These are phyloP conservation scores for Anaspis maculata DNA, from an alignment of 2,888 invertebrate genomes.

Conservation along the genomic window DNA sequence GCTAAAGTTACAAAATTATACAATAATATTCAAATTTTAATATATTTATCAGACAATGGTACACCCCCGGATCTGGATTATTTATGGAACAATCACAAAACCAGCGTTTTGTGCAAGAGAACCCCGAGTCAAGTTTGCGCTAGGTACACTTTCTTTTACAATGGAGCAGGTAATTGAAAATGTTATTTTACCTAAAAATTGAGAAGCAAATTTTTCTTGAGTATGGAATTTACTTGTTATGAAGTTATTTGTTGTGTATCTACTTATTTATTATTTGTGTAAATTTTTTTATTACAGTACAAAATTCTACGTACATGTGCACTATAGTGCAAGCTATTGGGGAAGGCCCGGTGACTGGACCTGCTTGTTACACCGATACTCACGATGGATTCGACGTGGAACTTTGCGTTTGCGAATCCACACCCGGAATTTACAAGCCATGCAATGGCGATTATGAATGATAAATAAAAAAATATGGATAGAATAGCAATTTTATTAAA, in stretches of 20 bases:
- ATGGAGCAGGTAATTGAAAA: conserved; percentile 47
- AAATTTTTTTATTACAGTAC: conserved; percentile 44
- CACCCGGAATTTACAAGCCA: conserved; percentile 35
- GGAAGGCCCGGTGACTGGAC: conserved; percentile 43
- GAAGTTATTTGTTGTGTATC: too few species aligned
- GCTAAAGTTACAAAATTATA: too few species aligned
- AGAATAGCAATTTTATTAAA: too few species aligned
- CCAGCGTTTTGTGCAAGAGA: conserved; percentile 49
- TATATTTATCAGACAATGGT: conserved; percentile 54
- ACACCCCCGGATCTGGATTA: conserved; percentile 54
- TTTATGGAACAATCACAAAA: conserved; percentile 50
- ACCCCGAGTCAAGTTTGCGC: conserved; percentile 56
- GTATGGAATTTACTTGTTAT: too few species aligned
- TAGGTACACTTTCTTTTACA: conserved; percentile 54
- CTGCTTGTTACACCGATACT: conserved; percentile 53
- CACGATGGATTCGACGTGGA: conserved; percentile 43
- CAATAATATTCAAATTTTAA: too few species aligned
- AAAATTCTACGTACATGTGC: conserved; percentile 64
- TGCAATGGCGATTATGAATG: too few species aligned
- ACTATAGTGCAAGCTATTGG: conserved; percentile 49
- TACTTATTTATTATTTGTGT: too few species aligned
- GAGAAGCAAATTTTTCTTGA: too few species aligned
- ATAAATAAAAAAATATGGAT: too few species aligned
- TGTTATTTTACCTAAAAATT: background rate
- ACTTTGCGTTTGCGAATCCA: conserved; percentile 46